Base-by-base conservation (phyloP, 2,797 vertebrate species). In the Pogonophryne albipinna region DNA sequence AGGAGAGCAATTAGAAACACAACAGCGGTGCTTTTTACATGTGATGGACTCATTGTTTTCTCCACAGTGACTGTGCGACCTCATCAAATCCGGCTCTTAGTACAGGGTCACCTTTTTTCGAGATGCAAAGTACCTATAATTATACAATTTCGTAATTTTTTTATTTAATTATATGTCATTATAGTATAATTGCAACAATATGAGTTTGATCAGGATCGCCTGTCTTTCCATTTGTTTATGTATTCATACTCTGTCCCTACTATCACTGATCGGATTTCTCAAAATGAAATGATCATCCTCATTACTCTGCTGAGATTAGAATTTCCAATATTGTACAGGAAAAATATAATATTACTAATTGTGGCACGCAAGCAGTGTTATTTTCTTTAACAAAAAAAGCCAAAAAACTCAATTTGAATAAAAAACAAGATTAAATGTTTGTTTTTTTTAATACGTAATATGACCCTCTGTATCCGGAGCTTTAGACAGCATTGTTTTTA, bases 1-100 rank as follows among this genome's bases (percentile, higher is more conserved):
- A 34, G 17, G 74, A 79, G 85, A 44, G 70, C 74, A 78, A 72
- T 72, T 60, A 73, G n/a, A 74, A 70, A 46, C 38, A 77, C 50
- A 20, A 38, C 11, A 56, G 41, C 61, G 60, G 15, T 65, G 56
- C 55, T 68, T 67, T 71, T 66, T 17, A 64, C 52, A 76, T 38
- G 45, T 62, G 27, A 51, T 0, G 4, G 19, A 78, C 61, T 57
- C 31, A 27, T 31, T 41, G 53, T 42, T 44, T 49, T 42, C 31
- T 14, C 4, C 44, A 11, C 1, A 27, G 41, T 47, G 49, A 38
- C 31, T 34, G 38, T 45, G 38, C 10, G 9, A 51, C 50, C 44
- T 34, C 34, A 61, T 45, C 31, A 10, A 44, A n/a, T 8, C 55
- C 5, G 1, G 10, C 14, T 57, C 27, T 60, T 34, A 49, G 6